These are phyloP conservation scores for Drosophila pseudotakahashii DNA, from an alignment of 2,888 invertebrate genomes.

Conservation along the genomic window DNA sequence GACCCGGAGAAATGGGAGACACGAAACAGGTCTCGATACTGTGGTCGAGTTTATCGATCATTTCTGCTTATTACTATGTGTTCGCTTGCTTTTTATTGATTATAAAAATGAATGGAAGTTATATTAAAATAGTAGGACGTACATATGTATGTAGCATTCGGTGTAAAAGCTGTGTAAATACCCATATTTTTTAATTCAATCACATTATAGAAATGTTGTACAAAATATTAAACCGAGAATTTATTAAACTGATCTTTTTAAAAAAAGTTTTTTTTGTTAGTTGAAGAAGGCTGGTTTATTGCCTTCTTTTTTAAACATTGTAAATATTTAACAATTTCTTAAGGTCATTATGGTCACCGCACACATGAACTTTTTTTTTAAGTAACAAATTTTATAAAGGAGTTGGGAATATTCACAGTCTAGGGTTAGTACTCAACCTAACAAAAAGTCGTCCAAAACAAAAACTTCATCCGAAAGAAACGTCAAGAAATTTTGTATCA, in stretches of 20 bases:
- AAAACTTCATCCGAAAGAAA: too few relatives aligned
- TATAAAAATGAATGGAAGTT: conserved; percentile 32
- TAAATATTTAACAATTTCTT: too few relatives aligned
- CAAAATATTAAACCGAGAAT: background rate
- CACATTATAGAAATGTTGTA: background rate
- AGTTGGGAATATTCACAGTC: too few relatives aligned
- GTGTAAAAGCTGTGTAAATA: conserved; percentile 46
- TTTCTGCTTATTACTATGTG: conserved; percentile 42
- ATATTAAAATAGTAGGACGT: conserved; percentile 16
- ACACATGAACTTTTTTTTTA: too few relatives aligned
- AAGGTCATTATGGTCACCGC: too few relatives aligned
- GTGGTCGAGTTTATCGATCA: conserved; percentile 40
- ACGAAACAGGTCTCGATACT: conserved; percentile 87
- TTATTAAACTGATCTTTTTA: background rate
- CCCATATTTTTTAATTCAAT: conserved; percentile 10
- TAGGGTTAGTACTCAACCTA: too few relatives aligned
- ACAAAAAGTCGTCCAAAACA: too few relatives aligned
- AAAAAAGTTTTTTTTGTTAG: too few relatives aligned
- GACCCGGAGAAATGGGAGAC: conserved; percentile 91
- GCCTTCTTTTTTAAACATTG: too few relatives aligned
- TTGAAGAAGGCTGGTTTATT: too few relatives aligned
- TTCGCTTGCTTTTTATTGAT: conserved; percentile 74
- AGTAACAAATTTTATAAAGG: too few relatives aligned
- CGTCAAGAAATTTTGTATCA: too few relatives aligned
- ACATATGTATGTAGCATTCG: conserved; percentile 19